phyloP scores from a whole-genome alignment of 2,113 vertebrate species.

The Chunga burmeisteri region DNA sequence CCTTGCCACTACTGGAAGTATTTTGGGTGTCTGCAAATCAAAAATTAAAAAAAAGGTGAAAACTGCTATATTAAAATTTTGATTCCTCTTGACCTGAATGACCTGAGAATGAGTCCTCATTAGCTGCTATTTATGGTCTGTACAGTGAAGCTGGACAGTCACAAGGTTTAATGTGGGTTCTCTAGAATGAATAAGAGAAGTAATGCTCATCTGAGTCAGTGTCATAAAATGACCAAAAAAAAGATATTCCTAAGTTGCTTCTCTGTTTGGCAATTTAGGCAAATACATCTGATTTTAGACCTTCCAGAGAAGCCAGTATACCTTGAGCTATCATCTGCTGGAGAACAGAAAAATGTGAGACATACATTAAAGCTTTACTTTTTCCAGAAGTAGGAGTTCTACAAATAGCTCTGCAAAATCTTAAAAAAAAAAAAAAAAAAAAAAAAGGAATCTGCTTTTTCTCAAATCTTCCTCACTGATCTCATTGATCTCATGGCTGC shows the following conservation, averaged over 20 bases:
- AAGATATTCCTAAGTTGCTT: background rate
- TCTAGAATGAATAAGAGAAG: background rate
- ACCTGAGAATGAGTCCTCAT: background rate
- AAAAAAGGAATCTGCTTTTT: background rate
- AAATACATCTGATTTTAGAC: conserved; percentile 38
- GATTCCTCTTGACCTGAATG: background rate
- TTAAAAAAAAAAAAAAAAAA: background rate
- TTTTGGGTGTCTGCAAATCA: background rate
- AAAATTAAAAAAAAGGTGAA: background rate
- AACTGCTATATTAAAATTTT: background rate
- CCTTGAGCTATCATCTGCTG: background rate
- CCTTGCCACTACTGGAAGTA: background rate
- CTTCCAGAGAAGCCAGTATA: background rate
- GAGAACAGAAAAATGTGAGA: background rate
- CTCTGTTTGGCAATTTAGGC: background rate
- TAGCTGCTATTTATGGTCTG: background rate
- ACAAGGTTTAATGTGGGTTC: background rate
- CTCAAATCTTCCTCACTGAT: background rate
- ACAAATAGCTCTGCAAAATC: background rate
- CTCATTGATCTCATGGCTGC: background rate
- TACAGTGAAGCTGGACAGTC: background rate
- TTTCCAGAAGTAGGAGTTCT: background rate
- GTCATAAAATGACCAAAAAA: background rate
- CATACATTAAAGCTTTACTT: background rate
- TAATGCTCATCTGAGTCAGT: background rate